phyloP scores from a whole-genome alignment of 2,888 invertebrate species.

The Ceriagrion tenellum region DNA sequence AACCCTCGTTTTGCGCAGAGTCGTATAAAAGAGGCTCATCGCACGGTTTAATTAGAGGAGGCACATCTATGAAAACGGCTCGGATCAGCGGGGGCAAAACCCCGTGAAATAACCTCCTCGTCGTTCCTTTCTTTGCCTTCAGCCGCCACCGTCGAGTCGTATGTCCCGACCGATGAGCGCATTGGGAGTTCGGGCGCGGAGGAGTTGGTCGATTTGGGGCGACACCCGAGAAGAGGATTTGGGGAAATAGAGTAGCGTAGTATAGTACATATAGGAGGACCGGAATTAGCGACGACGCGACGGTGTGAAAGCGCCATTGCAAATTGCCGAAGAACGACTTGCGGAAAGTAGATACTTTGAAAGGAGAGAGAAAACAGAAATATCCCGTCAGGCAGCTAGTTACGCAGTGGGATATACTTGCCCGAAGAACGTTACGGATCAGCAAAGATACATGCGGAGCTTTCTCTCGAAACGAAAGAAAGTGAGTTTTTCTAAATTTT shows the following conservation, averaged over 20 bases:
- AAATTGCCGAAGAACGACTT: not conserved
- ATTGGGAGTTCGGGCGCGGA: not conserved
- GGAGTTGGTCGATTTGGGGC: not conserved
- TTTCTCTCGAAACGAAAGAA: not conserved
- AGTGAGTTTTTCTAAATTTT: too few relatives aligned
- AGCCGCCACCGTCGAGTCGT: not conserved
- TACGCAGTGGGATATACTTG: not conserved
- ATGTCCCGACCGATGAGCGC: not conserved
- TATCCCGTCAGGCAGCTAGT: not conserved
- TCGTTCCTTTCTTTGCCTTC: constrained; percentile 31
- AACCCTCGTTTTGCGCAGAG: not conserved
- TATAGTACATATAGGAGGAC: not conserved
- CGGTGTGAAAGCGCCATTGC: not conserved
- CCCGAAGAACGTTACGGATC: not conserved
- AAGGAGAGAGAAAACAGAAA: not conserved
- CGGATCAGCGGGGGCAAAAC: constrained; percentile 58
- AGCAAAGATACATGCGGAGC: not conserved
- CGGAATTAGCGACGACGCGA: too few relatives aligned
- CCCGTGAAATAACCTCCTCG: constrained; percentile 55
- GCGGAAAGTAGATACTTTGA: not conserved
- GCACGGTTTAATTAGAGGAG: constrained; percentile 61
- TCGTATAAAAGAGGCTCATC: constrained; percentile 20
- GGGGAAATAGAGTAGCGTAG: not conserved
- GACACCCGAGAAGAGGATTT: not conserved
- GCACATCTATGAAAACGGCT: constrained; percentile 53